Percentiles rank a stretch among this genome's conserved stretches.
These are phyloP conservation scores for Plectrocnemia conspersa DNA, from an alignment of 1,140 invertebrate species.

Conservation along the genomic window DNA sequence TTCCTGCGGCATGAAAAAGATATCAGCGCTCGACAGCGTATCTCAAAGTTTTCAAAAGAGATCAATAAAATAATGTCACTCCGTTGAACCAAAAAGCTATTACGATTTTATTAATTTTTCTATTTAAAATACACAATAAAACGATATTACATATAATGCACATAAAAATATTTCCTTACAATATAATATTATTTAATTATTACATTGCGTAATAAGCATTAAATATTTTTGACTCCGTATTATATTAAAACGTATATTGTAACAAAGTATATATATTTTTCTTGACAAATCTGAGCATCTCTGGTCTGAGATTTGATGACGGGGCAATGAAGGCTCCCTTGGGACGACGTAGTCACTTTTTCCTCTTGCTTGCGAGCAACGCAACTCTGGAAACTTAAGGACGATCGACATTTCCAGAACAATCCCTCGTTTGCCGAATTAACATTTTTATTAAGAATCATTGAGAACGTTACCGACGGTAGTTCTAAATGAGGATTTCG, in stretches of 20 bases:
- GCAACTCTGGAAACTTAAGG: constrained; percentile 1
- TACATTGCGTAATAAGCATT: too few species aligned
- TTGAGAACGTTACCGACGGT: too few species aligned
- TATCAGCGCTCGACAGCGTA: constrained; percentile 1
- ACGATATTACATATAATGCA: too few species aligned
- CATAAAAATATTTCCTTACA: too few species aligned
- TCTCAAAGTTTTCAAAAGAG: constrained; percentile 21
- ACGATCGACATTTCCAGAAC: constrained; percentile 25
- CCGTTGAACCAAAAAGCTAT: too few species aligned
- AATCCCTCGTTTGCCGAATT: constrained; percentile 30
- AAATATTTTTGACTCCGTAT: too few species aligned
- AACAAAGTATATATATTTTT: not conserved
- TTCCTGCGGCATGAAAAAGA: constrained; percentile 14
- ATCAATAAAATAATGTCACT: too few species aligned
- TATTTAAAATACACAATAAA: too few species aligned
- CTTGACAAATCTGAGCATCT: constrained; percentile 12
- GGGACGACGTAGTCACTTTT: constrained; percentile 17
- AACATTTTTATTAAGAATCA: constrained; percentile 35
- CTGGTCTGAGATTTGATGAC: constrained; percentile 24
- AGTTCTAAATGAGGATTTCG: too few species aligned
- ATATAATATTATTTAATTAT: too few species aligned
- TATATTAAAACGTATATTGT: too few species aligned
- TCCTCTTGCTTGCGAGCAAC: constrained; percentile 1
- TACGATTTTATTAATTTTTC: too few species aligned
- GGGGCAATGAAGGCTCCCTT: constrained; percentile 24